Conservation (phyloP, 2,797 vertebrate species). For the Chlorospingus flavigularis region DNA sequence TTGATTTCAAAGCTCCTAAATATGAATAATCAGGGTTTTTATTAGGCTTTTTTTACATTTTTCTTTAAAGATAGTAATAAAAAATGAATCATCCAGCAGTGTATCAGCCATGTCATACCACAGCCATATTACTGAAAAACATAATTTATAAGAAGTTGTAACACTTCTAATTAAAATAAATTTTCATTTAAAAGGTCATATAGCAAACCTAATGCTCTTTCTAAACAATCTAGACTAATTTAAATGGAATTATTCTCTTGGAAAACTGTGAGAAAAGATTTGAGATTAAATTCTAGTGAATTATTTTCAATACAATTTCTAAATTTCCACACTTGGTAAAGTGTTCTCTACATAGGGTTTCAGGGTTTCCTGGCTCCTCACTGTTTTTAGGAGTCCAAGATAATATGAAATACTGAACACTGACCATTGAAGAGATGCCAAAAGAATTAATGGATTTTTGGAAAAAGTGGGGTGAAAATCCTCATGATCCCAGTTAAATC, state of each 20-base stretch:
- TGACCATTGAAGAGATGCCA: background rate
- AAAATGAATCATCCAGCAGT: background rate
- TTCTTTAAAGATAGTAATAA: background rate
- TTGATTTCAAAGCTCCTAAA: background rate
- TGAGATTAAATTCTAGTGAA: background rate
- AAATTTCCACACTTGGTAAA: background rate
- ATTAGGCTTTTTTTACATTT: background rate
- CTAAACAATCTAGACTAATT: background rate
- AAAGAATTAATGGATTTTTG: background rate
- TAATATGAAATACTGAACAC: background rate
- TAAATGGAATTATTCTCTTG: background rate
- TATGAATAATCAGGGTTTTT: background rate
- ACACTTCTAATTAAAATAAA: background rate
- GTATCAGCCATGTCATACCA: background rate
- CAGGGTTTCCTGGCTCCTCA: background rate
- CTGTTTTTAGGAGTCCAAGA: background rate
- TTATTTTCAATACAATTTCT: background rate
- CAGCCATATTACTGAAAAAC: background rate
- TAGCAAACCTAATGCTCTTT: background rate
- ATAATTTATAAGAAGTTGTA: background rate
- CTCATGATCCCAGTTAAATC: background rate
- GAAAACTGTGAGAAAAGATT: background rate
- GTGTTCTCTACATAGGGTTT: background rate
- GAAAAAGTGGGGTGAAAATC: background rate
- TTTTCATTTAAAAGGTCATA: background rate